Base-by-base conservation (phyloP, 2,888 invertebrate species). In the Candidula unifasciata region DNA sequence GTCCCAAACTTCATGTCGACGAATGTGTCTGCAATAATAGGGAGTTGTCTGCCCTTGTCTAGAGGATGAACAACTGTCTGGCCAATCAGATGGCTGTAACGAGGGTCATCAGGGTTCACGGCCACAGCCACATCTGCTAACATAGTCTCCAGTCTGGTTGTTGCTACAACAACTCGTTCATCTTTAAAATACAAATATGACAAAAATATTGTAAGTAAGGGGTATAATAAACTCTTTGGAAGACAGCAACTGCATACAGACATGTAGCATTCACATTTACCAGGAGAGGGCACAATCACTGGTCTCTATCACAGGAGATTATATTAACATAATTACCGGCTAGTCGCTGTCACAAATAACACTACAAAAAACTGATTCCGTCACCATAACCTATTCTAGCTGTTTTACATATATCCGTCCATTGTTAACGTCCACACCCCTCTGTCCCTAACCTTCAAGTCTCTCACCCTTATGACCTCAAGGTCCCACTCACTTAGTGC, bases 131-230 rank as follows among this genome's bases (percentile, higher is more conserved):
- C 97, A 94, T 99, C 99, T 1, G 99, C 95, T 21, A 99, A 94
- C 97, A 99, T 99, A 0, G 99, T 99, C 95, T 99, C 99, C 44
- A 99, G 96, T 91, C 99, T 96, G 0, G 99, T 99, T 1, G 99
- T 99, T 0, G 99, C 98, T 44, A 99, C 99, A 82, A 97, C 95
- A 5, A 94, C 95, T 94, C 97, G 97, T 78, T 97, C 97, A 52
- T 95, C 95, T 92, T 18, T 86, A 86, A 57, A 74, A 52, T 44
- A 44, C 44, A 44, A 44, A 44, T 44, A 44, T 44, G 8, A 10
- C 44, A 44, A 44, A 13, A 44, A 44, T 44, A 44, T 44, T 44
- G 44, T 44, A 44, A 44, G 13, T 44, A 44, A 44, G 44, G 44
- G 44, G 6, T 44, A 44, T 13, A 44, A 44, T 44, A 10, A 44